A percentile compares a stretch with the other conserved stretches of the same genome.
These are phyloP conservation scores for Karalla daura DNA, from an alignment of 2,797 vertebrate genomes.

Conservation along the genomic window DNA sequence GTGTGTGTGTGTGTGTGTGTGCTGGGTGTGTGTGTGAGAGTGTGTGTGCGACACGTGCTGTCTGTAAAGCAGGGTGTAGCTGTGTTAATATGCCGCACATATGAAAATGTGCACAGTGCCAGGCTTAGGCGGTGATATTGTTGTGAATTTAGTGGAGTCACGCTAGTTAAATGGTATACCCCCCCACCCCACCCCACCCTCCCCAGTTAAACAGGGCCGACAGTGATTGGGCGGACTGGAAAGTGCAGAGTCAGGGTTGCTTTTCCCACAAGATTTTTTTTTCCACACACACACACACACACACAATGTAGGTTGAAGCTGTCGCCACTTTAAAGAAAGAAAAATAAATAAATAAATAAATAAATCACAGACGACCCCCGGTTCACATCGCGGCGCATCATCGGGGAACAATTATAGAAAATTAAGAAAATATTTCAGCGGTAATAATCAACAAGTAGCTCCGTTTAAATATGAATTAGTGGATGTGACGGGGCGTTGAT, in stretches of 20 bases:
- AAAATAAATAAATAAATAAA: too few relatives aligned
- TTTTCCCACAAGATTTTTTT: constrained; percentile 62
- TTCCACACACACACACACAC: too few relatives aligned
- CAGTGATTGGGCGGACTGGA: constrained; percentile 30
- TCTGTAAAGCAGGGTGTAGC: constrained; percentile 5
- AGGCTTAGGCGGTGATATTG: not conserved
- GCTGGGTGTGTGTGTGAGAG: constrained; percentile 21
- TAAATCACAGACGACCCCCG: not conserved
- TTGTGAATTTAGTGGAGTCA: constrained; percentile 13
- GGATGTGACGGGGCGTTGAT: not conserved
- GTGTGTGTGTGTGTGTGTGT: constrained; percentile 11
- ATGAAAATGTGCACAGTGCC: not conserved
- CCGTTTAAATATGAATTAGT: constrained; percentile 5
- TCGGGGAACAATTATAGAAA: not conserved
- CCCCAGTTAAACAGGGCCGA: constrained; percentile 36
- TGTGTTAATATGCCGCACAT: not conserved
- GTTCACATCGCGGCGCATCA: not conserved
- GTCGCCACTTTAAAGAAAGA: too few relatives aligned
- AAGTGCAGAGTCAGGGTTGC: constrained; percentile 63
- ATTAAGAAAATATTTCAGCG: not conserved
- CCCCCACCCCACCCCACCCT: constrained; percentile 29
- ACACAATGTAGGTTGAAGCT: constrained; percentile 12
- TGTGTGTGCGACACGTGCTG: not conserved
- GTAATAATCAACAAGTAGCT: constrained; percentile 43
- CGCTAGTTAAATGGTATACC: constrained; percentile 15